Evolutionary conservation across 2,113 vertebrate genomes (phyloP).

Genomic region (Dryoscopus gambensis): DNA sequence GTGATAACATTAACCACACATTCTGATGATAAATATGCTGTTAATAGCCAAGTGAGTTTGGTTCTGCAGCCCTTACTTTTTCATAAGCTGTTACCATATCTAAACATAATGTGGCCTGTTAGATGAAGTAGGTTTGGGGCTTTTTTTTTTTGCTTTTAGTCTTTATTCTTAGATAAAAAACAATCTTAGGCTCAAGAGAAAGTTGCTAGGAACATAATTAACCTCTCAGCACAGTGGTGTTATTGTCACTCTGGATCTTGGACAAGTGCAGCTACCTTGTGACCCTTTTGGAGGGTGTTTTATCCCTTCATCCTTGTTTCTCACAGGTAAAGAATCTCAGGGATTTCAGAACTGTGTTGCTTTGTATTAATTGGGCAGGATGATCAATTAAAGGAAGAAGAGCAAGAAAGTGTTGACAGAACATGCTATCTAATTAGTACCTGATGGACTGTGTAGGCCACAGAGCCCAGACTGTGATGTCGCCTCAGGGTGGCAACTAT

Average conservation of each 20-base stretch:
- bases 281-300: neutral
- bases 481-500: neutral
- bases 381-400: constrained; percentile 76
- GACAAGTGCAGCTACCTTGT: neutral
- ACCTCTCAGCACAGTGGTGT: neutral
- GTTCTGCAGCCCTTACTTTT: constrained; percentile 13
- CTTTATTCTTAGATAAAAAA: neutral
- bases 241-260: neutral
- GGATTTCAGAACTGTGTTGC: constrained; percentile 42
- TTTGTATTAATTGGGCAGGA: constrained; percentile 71
- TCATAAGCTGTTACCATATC: neutral
- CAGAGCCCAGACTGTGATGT: constrained; percentile 41
- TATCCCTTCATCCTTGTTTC: neutral
- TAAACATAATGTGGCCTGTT: neutral
- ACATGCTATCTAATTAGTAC: constrained; percentile 75
- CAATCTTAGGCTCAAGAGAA: neutral
- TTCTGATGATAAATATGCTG: neutral
- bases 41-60: neutral
- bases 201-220: constrained; percentile 18
- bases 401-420: constrained; percentile 73
- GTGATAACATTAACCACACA: neutral
- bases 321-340: constrained; percentile 41
- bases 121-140: neutral
- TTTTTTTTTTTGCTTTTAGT: neutral
- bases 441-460: constrained; percentile 66